These are phyloP conservation scores for Chloroclysta siterata DNA, from an alignment of 2,888 invertebrate species.

Conservation along the genomic window DNA sequence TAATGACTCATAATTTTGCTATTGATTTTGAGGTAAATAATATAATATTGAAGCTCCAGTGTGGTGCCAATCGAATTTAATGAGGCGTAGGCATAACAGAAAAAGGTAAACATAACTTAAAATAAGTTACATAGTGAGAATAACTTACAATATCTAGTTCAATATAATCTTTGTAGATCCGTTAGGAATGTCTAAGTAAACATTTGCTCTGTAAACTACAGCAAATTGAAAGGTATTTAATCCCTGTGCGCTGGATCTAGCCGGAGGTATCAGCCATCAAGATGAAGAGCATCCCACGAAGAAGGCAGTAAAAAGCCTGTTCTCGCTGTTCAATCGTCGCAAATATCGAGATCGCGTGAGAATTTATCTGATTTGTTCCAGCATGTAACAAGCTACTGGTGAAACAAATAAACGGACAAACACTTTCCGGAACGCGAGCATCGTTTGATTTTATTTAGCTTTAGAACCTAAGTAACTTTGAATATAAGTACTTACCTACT, in stretches of 20 bases:
- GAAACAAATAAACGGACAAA: slow-evolving; percentile 61
- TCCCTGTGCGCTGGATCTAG: slow-evolving; percentile 25
- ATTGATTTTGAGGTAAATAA: too few relatives aligned
- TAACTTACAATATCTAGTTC: too few relatives aligned
- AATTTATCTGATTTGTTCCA: slow-evolving; percentile 67
- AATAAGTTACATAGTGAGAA: too few relatives aligned
- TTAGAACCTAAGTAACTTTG: neutral
- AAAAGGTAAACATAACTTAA: too few relatives aligned
- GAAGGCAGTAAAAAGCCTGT: slow-evolving; percentile 36
- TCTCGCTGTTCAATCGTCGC: slow-evolving; percentile 42
- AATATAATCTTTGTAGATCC: too few relatives aligned
- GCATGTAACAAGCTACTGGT: slow-evolving; percentile 65
- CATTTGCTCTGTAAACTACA: slow-evolving; percentile 9
- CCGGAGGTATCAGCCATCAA: slow-evolving; percentile 31
- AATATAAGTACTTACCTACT: neutral
- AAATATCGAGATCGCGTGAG: slow-evolving; percentile 63
- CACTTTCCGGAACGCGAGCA: slow-evolving; percentile 39
- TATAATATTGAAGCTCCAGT: too few relatives aligned
- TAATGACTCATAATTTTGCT: too few relatives aligned
- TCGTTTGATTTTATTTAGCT: slow-evolving; percentile 53
- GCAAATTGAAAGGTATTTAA: slow-evolving; percentile 29
- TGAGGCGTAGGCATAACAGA: too few relatives aligned
- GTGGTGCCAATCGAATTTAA: too few relatives aligned
- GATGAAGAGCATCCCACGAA: slow-evolving; percentile 37
- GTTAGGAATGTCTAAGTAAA: too few relatives aligned